phyloP scores from a whole-genome alignment of 2,113 vertebrate genomes.

The Pseudopipra pipra region DNA sequence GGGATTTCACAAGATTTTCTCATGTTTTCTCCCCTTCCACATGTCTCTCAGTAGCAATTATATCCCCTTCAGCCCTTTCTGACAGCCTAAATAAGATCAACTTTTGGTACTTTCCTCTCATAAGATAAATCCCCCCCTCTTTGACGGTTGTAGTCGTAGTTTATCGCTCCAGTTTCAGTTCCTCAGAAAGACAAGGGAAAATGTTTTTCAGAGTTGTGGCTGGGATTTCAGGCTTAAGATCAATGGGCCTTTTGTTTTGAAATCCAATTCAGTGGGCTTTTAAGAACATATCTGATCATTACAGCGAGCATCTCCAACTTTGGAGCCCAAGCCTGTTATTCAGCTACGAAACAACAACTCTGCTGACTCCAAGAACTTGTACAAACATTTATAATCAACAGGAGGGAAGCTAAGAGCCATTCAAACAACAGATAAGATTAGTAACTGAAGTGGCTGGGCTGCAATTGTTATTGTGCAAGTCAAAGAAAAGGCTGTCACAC shows the following conservation, averaged over 20 bases:
- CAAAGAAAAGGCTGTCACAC: constrained; percentile 11
- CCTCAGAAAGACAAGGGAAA: not conserved
- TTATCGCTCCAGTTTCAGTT: not conserved
- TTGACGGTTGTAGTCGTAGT: not conserved
- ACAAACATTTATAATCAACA: constrained; percentile 11
- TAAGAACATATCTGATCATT: not conserved
- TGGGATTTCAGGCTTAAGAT: constrained; percentile 21
- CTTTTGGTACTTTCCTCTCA: not conserved
- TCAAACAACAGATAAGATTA: constrained; percentile 35
- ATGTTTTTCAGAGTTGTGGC: not conserved
- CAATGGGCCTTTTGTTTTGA: constrained; percentile 1
- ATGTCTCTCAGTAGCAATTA: not conserved
- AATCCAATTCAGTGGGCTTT: not conserved
- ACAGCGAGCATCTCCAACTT: not conserved
- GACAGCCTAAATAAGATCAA: not conserved
- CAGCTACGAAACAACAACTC: constrained; percentile 5
- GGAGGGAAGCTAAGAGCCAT: constrained; percentile 39
- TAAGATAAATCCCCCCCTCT: not conserved
- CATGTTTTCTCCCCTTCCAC: not conserved
- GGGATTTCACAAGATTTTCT: not conserved
- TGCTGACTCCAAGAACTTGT: not conserved
- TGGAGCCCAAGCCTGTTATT: not conserved
- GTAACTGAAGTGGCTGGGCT: not conserved
- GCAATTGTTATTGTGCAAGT: constrained; percentile 12
- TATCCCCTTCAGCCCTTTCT: not conserved